Conservation (phyloP, 1,140 invertebrate species). For the Papilio polytes region DNA sequence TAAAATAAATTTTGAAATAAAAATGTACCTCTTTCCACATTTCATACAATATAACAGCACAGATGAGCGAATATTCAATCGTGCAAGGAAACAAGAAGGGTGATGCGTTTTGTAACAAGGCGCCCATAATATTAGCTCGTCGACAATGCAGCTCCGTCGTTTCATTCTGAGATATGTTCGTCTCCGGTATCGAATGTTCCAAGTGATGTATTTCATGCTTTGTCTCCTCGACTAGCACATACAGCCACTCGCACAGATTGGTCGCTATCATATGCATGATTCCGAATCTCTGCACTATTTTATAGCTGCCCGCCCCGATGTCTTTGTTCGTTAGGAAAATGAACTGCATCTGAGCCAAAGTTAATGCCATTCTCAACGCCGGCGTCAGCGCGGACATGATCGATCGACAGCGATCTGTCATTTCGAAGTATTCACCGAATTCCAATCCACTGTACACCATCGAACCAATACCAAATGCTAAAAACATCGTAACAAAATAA, state of each 20-base stretch:
- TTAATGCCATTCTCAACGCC: conserved; percentile 86
- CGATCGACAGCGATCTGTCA: conserved; percentile 84
- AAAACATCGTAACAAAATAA: conserved; percentile 37
- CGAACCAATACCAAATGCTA: conserved; percentile 89
- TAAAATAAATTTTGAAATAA: neutral
- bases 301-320: conserved; percentile 86
- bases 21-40: conserved; percentile 88
- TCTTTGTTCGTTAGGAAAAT: conserved; percentile 89
- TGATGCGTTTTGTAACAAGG: conserved; percentile 90
- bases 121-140: conserved; percentile 86
- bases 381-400: conserved; percentile 86
- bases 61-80: conserved; percentile 94
- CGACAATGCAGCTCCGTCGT: conserved; percentile 66
- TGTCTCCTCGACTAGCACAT: conserved; percentile 92
- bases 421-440: conserved; percentile 88
- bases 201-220: conserved; percentile 90
- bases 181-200: conserved; percentile 70
- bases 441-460: conserved; percentile 90
- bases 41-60: conserved; percentile 93
- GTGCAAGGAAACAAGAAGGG: conserved; percentile 96
- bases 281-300: conserved; percentile 89
- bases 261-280: conserved; percentile 94
- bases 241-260: conserved; percentile 92
- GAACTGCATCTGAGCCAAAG: conserved; percentile 89
- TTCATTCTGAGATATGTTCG: conserved; percentile 50